Base-by-base conservation (phyloP, 2,888 invertebrate species). In the Ormyrus nitidulus region DNA sequence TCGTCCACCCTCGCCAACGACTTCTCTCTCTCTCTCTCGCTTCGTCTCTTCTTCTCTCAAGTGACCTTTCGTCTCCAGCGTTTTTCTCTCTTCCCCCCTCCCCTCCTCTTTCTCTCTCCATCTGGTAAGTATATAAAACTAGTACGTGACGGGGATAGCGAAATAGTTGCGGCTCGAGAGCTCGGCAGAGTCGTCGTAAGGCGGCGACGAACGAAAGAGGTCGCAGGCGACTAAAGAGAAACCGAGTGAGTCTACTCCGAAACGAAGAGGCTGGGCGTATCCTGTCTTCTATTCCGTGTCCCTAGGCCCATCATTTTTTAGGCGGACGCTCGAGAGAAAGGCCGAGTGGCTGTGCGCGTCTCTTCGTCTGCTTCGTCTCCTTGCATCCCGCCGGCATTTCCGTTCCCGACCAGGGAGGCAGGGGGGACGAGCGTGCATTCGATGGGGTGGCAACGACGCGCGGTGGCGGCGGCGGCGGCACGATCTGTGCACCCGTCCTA, bases 11-110 rank as follows among this genome's bases (percentile, higher is more conserved):
- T 70, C 69, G n/a, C 9, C 7, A 6, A 11, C 7, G 54, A 46
- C 13, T 54, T 13, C 13, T 13, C 13, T 13, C 13, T 13, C 13
- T 13, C 13, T 19, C n/a, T 82, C 80, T 80, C 81, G 64, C 11
- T 46, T 19, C 19, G 51, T 51, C 19, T 46, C 10, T 61, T 61
- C 59, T 71, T 34, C n/a, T n/a, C 7, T 9, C 46, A 53, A 44
- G 62, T 48, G 19, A 19, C 19, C 19, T 19, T 19, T 19, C 46
- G 44, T 62, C 54, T 19, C 19, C 19, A 1, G 19, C 19, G 1
- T 19, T 19, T 19, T 19, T 19, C 34, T 34, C 34, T 34, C 34
- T 34, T 2, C 34, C 34, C 34, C 11, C 11, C 11, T 54, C 19
- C 34, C 34, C 8, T 44, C 48, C 4, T 48, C 6, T 48, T 51